phyloP scores from a whole-genome alignment of 2,888 invertebrate genomes.

The Pollenia griseotomentosa region DNA sequence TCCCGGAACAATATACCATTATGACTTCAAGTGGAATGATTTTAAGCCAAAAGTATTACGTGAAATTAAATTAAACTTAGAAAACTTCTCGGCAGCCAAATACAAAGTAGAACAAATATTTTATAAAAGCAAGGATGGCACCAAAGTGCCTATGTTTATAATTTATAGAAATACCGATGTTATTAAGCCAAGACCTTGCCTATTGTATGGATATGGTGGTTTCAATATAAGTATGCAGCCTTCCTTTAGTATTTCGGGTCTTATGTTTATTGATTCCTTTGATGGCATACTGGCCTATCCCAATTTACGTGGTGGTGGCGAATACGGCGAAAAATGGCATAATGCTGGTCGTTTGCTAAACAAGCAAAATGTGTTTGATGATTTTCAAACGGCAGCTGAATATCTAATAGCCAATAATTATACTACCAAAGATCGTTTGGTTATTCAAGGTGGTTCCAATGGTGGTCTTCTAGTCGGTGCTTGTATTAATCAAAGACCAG shows the following conservation, averaged over 20 bases:
- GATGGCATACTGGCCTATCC: conserved; percentile 95
- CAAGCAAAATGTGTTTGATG: conserved; percentile 99
- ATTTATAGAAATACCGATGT: conserved; percentile 87
- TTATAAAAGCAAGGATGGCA: conserved; percentile 96
- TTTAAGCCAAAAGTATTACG: conserved; percentile 89
- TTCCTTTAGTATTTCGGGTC: conserved; percentile 92
- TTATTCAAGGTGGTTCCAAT: conserved; percentile 98
- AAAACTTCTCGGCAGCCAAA: conserved; percentile 90
- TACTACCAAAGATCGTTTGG: conserved; percentile 89
- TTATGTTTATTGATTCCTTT: conserved; percentile 95
- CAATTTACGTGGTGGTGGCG: conserved; percentile 98
- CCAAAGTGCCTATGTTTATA: conserved; percentile 98
- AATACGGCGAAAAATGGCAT: conserved; percentile 99
- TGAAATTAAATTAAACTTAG: conserved; percentile 91
- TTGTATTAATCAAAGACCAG: conserved; percentile 97
- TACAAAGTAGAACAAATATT: conserved; percentile 96
- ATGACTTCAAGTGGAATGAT: conserved; percentile 89
- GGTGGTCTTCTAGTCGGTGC: conserved; percentile 98
- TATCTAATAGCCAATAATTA: conserved; percentile 93
- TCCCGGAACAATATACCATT: conserved; percentile 92
- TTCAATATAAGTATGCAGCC: conserved; percentile 97
- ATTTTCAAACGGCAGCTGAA: conserved; percentile 96
- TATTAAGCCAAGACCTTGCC: conserved; percentile 88
- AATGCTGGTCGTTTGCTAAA: conserved; percentile 94
- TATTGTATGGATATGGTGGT: conserved; percentile 98